Evolutionary conservation across 2,113 vertebrate genomes (phyloP).

Genomic region (Laticauda laticaudata): DNA sequence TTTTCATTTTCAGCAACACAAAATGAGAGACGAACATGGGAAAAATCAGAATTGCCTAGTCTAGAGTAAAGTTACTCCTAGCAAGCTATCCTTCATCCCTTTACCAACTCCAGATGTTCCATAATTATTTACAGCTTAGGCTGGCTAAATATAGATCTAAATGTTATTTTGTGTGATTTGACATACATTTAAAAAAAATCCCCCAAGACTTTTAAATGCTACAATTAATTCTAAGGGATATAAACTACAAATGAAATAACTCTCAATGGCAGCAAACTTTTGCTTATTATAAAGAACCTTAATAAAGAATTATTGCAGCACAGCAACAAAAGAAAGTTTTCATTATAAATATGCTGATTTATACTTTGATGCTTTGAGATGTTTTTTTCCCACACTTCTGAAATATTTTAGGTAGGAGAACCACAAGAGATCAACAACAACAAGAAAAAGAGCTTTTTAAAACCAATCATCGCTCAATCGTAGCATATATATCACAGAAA

Average conservation of each 20-base stretch:
- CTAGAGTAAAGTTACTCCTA: slow-evolving; percentile 47
- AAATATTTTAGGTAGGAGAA: not conserved
- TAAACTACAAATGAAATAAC: slow-evolving; percentile 25
- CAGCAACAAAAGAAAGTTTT: not conserved
- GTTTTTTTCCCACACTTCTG: not conserved
- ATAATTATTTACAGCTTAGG: slow-evolving; percentile 11
- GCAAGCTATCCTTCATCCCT: slow-evolving; percentile 33
- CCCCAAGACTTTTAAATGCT: slow-evolving; percentile 4
- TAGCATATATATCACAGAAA: slow-evolving; percentile 15
- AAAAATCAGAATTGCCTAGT: slow-evolving; percentile 55
- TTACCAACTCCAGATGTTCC: slow-evolving; percentile 59
- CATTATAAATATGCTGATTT: slow-evolving; percentile 9
- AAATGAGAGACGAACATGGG: slow-evolving; percentile 56
- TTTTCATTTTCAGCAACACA: slow-evolving; percentile 49
- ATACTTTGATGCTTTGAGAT: not conserved
- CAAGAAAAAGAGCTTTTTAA: not conserved
- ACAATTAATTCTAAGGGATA: slow-evolving; percentile 8
- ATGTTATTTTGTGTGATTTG: slow-evolving; percentile 22
- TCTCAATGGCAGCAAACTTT: not conserved
- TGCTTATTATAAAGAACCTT: slow-evolving; percentile 14
- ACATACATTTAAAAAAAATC: slow-evolving; percentile 16
- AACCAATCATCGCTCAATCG: slow-evolving; percentile 26
- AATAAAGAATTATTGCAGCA: slow-evolving; percentile 9
- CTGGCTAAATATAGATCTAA: slow-evolving; percentile 32
- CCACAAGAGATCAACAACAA: not conserved